These are phyloP conservation scores for Dimorphilus gyrociliatus DNA, from an alignment of 2,888 invertebrate species.

Conservation along the genomic window DNA sequence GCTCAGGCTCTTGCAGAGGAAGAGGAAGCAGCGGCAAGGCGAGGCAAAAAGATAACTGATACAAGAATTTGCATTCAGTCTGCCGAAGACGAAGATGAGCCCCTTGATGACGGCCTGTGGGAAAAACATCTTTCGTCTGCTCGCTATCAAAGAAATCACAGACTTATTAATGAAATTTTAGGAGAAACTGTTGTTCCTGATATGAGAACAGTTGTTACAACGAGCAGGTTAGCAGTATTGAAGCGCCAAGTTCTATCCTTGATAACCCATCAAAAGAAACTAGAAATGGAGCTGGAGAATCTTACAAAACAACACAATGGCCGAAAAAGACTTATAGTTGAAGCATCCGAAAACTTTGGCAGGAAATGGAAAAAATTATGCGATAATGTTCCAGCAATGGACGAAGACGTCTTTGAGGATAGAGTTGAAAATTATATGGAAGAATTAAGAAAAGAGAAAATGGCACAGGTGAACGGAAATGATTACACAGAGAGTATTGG, in stretches of 20 bases:
- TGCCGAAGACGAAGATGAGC: slow-evolving; percentile 92
- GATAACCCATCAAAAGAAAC: slow-evolving; percentile 81
- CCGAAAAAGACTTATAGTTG: too few relatives aligned
- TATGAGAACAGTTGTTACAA: slow-evolving; percentile 81
- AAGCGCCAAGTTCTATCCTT: slow-evolving; percentile 86
- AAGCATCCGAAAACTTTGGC: too few relatives aligned
- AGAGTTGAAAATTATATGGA: background rate
- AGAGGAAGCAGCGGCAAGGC: slow-evolving; percentile 1
- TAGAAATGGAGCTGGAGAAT: too few relatives aligned
- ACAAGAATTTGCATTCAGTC: slow-evolving; percentile 87
- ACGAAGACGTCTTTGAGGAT: background rate
- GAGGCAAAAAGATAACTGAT: too few relatives aligned
- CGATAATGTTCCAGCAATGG: too few relatives aligned
- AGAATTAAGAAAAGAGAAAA: slow-evolving; percentile 1
- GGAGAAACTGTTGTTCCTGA: slow-evolving; percentile 94
- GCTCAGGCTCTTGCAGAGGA: background rate
- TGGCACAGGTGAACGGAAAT: too few relatives aligned
- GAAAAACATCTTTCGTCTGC: slow-evolving; percentile 89
- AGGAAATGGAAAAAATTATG: too few relatives aligned
- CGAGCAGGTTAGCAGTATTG: slow-evolving; percentile 57
- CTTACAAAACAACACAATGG: too few relatives aligned
- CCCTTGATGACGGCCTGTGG: slow-evolving; percentile 81
- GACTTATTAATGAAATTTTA: slow-evolving; percentile 91
- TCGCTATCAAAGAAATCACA: slow-evolving; percentile 81
- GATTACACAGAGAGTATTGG: too few relatives aligned